These are phyloP conservation scores for Anthopleura xanthogrammica DNA, from an alignment of 92 coral and sea anemone species.

Conservation along the genomic window DNA sequence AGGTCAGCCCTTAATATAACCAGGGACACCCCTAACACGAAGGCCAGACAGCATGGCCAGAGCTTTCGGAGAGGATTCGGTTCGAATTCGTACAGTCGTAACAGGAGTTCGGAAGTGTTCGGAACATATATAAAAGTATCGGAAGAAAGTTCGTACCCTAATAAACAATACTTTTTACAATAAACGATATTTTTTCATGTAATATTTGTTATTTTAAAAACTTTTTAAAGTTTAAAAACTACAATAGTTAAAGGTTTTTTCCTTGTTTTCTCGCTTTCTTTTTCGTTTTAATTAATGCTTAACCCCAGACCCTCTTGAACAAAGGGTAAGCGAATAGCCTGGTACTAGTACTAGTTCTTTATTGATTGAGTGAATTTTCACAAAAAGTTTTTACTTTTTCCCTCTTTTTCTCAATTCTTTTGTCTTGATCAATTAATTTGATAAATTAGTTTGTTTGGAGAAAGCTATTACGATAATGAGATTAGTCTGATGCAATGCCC, in stretches of 20 bases:
- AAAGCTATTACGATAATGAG: no score
- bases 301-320: neutral
- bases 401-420: neutral
- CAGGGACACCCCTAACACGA: slow-evolving; percentile 23
- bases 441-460: no score
- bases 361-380: neutral
- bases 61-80: neutral
- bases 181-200: no score
- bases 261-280: neutral
- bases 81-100: neutral
- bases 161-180: no score
- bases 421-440: no score
- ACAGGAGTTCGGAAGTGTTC: neutral
- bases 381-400: neutral
- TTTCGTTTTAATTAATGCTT: no score
- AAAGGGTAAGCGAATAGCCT: neutral
- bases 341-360: neutral
- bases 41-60: neutral
- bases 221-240: no score
- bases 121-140: neutral
- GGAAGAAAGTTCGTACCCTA: neutral
- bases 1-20: slow-evolving; percentile 10
- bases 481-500: neutral
- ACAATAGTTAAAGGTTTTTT: neutral
- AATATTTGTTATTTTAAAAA: no score